phyloP scores from a whole-genome alignment of 2,797 vertebrate species.

The Liasis olivaceus region DNA sequence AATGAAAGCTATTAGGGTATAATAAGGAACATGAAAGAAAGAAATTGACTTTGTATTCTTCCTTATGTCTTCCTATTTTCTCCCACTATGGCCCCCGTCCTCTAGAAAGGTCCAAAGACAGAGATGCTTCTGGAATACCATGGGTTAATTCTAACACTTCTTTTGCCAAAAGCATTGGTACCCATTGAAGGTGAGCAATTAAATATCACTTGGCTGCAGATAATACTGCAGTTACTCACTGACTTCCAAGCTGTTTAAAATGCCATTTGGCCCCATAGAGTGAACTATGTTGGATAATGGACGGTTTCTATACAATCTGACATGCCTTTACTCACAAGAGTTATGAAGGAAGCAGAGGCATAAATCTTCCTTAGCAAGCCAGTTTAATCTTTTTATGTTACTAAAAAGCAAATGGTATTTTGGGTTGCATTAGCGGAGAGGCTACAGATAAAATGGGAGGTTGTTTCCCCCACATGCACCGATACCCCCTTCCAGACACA shows the following conservation, averaged over 20 bases:
- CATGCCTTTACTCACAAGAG: constrained; percentile 17
- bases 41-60: not conserved
- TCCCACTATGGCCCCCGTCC: not conserved
- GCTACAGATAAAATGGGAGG: not conserved
- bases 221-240: not conserved
- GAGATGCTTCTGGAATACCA: not conserved
- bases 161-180: not conserved
- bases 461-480: not conserved
- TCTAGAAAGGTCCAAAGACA: not conserved
- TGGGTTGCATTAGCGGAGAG: constrained; percentile 6
- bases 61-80: not conserved
- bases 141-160: not conserved
- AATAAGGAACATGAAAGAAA: not conserved
- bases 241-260: not conserved
- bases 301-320: constrained; percentile 15
- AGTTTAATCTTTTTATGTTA: constrained; percentile 15
- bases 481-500: not conserved
- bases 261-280: not conserved
- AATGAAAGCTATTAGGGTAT: not conserved
- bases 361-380: constrained; percentile 20
- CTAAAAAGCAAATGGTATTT: constrained; percentile 18
- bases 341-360: constrained; percentile 8
- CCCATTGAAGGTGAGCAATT: constrained; percentile 22
- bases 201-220: not conserved
- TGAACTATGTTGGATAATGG: constrained; percentile 1